These are phyloP conservation scores for Leptopilina syphax DNA, from an alignment of 2,888 invertebrate genomes.

Conservation along the genomic window DNA sequence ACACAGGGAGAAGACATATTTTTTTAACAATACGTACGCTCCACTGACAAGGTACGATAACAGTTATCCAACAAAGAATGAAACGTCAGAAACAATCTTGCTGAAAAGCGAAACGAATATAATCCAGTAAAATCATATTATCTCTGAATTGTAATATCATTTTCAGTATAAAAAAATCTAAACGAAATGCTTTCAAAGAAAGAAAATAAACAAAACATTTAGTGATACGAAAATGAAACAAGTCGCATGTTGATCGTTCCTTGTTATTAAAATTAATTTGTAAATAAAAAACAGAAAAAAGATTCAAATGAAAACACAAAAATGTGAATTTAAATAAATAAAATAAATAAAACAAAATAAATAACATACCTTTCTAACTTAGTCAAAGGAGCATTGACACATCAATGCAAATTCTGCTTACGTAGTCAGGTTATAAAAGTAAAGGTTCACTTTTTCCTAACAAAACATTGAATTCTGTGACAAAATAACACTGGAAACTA, in stretches of 20 bases:
- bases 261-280: not conserved
- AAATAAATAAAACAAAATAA: constrained; percentile 9
- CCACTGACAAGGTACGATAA: not conserved
- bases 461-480: constrained; percentile 49
- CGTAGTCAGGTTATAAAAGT: constrained; percentile 65
- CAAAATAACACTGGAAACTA: constrained; percentile 47
- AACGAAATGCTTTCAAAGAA: not conserved
- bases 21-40: constrained; percentile 16
- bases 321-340: not conserved
- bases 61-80: constrained; percentile 1
- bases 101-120: not conserved
- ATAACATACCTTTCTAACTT: constrained; percentile 53
- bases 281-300: too few relatives aligned
- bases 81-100: constrained; percentile 1
- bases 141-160: not conserved
- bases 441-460: constrained; percentile 53
- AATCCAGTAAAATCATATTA: not conserved
- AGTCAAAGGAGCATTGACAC: constrained; percentile 65
- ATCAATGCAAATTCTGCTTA: constrained; percentile 51
- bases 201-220: not conserved
- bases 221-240: not conserved
- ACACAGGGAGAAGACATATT: constrained; percentile 1
- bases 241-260: not conserved
- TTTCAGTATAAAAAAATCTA: not conserved
- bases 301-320: not conserved